phyloP scores from a whole-genome alignment of 2,797 vertebrate genomes.

The Miichthys miiuy region DNA sequence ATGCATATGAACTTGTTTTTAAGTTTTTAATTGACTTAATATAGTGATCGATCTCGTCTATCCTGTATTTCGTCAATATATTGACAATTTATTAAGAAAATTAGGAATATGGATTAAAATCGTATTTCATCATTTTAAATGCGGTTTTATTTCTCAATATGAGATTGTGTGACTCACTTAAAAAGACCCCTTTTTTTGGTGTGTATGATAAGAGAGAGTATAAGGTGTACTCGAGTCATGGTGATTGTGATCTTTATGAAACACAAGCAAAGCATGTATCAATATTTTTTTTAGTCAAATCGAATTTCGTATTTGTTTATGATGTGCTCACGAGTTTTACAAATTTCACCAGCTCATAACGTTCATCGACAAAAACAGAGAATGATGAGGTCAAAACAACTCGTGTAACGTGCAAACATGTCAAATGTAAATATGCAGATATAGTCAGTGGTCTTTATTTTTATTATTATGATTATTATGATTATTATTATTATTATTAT shows the following conservation, averaged over 20 bases:
- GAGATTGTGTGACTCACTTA: not conserved
- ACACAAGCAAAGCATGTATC: not conserved
- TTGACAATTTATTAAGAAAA: not conserved
- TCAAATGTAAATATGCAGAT: not conserved
- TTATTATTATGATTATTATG: not conserved
- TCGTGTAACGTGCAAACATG: not conserved
- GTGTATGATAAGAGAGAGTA: slow-evolving; percentile 15
- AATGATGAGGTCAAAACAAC: not conserved
- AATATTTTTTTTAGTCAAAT: not conserved
- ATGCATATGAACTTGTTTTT: not conserved
- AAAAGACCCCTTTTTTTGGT: not conserved
- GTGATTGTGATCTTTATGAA: slow-evolving; percentile 21
- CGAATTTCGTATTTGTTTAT: not conserved
- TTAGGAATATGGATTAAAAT: too few species aligned
- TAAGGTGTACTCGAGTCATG: slow-evolving; percentile 22
- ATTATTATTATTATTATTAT: not conserved
- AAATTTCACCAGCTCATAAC: not conserved
- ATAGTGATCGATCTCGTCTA: not conserved
- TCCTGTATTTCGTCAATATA: not conserved
- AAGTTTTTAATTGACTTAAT: not conserved
- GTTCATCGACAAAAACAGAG: not conserved
- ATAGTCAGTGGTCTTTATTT: not conserved
- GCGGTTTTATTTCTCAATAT: not conserved
- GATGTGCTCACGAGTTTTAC: too few species aligned
- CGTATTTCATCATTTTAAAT: not conserved